Percentiles rank a stretch among this genome's conserved stretches.
Evolutionary conservation across 1,140 invertebrate genomes (phyloP).

Genomic region (Brevipalpus yothersi): DNA sequence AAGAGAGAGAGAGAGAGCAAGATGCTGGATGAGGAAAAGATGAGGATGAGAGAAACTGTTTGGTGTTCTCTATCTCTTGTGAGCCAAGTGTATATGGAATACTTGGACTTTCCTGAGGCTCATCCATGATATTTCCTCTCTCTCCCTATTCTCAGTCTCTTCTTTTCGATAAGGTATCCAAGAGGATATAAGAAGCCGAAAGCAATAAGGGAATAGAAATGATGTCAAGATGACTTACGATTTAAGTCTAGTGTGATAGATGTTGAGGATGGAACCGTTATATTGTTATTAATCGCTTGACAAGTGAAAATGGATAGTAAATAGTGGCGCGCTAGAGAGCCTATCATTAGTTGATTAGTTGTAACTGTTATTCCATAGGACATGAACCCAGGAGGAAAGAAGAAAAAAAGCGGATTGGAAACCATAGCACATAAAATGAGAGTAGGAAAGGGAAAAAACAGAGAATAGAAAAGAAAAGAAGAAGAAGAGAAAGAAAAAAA

Average conservation of each 20-base stretch:
- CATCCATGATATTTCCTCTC: neutral
- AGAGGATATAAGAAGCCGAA: too few relatives aligned
- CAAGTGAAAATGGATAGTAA: slow-evolving; percentile 48
- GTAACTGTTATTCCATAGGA: slow-evolving; percentile 12
- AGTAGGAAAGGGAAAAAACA: too few relatives aligned
- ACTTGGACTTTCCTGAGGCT: too few relatives aligned
- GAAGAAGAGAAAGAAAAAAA: too few relatives aligned
- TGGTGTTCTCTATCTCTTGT: neutral
- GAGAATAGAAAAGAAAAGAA: too few relatives aligned
- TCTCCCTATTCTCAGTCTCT: neutral
- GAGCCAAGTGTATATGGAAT: neutral
- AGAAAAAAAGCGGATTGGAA: too few relatives aligned
- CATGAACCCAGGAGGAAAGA: too few relatives aligned
- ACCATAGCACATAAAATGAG: too few relatives aligned
- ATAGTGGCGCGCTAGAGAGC: slow-evolving; percentile 44
- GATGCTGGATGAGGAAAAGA: neutral
- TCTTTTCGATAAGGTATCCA: too few relatives aligned
- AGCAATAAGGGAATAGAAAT: too few relatives aligned
- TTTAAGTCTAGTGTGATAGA: slow-evolving; percentile 17
- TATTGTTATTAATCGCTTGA: slow-evolving; percentile 25
- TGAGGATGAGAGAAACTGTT: neutral
- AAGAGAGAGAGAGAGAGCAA: neutral
- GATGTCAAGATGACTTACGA: slow-evolving; percentile 13
- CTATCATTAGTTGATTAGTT: slow-evolving; percentile 46
- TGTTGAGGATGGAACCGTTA: slow-evolving; percentile 15